Evolutionary conservation across 1,140 invertebrate genomes (phyloP).

Genomic region (Goniozus legneri): DNA sequence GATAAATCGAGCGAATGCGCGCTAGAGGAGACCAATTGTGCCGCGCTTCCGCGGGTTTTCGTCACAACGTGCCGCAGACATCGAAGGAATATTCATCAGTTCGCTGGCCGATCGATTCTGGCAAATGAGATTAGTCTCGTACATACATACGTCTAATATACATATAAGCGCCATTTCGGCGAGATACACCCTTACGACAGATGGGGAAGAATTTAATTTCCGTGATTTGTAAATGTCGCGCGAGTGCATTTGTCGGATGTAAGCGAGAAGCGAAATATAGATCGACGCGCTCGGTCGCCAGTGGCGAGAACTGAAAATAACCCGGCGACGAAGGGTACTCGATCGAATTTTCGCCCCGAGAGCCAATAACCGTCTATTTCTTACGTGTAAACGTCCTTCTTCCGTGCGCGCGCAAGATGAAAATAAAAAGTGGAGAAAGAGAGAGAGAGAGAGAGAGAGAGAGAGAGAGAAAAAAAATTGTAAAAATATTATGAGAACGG

Average conservation of each 20-base stretch:
- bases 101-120: background rate
- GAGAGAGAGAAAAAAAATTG: constrained; percentile 3
- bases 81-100: background rate
- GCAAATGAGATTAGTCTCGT: background rate
- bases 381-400: no score
- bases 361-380: no score
- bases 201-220: background rate
- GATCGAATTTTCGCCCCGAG: no score
- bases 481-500: background rate
- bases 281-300: no score
- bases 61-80: background rate
- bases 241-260: background rate
- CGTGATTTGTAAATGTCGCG: background rate
- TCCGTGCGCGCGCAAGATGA: background rate
- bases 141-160: background rate
- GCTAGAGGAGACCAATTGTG: background rate
- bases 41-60: background rate
- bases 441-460: background rate
- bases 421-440: background rate
- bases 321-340: no score
- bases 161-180: background rate
- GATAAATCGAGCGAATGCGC: constrained; percentile 15
- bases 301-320: no score
- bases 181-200: background rate
- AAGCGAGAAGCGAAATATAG: no score